Evolutionary conservation across 2,797 vertebrate species (phyloP).

Genomic region (Lepilemur septentrionalis): DNA sequence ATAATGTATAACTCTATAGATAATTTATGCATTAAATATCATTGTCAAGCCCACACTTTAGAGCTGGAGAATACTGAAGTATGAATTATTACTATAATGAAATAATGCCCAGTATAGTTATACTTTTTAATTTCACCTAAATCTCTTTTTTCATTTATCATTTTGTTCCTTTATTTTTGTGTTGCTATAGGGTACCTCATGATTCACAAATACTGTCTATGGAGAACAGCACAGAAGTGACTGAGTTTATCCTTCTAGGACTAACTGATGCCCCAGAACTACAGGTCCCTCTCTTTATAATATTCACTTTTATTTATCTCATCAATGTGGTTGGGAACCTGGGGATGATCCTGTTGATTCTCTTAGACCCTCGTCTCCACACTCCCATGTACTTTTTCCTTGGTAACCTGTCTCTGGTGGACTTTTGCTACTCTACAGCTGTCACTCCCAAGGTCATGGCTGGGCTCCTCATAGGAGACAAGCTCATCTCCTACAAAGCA

Average conservation of each 20-base stretch:
- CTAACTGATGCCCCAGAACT: not conserved
- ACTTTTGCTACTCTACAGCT: not conserved
- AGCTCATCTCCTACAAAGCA: no score
- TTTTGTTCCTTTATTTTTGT: not conserved
- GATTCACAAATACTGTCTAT: not conserved
- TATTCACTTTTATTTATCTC: slow-evolving; percentile 17
- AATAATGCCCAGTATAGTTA: not conserved
- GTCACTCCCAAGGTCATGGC: slow-evolving; percentile 24
- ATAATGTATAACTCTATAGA: not conserved
- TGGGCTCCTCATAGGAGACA: not conserved
- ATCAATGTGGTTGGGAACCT: slow-evolving; percentile 1
- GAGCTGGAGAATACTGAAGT: not conserved
- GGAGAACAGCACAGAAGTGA: not conserved
- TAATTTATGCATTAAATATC: not conserved
- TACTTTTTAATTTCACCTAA: not conserved
- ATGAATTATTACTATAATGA: no score
- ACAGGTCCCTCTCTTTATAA: not conserved
- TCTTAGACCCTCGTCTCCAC: not conserved
- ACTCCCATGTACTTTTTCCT: not conserved
- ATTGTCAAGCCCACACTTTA: not conserved
- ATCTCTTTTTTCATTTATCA: not conserved
- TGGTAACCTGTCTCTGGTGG: slow-evolving; percentile 36
- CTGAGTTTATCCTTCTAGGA: not conserved
- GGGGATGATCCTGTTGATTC: not conserved
- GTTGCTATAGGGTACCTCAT: not conserved